phyloP scores from a whole-genome alignment of 2,797 vertebrate genomes.

The Otolemur crassicaudatus region DNA sequence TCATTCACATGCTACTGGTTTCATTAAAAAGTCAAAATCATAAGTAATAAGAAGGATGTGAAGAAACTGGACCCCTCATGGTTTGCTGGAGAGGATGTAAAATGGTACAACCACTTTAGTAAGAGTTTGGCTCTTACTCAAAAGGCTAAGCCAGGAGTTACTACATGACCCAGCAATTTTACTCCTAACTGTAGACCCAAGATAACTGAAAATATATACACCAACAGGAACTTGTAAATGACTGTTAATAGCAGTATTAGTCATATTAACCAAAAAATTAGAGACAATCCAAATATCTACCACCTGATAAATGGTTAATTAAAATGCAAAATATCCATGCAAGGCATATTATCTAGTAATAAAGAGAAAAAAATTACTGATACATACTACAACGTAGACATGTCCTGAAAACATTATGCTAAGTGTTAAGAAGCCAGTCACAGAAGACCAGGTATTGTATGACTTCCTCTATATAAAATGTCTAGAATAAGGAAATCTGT shows the following conservation, averaged over 20 bases:
- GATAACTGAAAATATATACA: background rate
- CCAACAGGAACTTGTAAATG: background rate
- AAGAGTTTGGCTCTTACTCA: background rate
- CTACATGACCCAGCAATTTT: background rate
- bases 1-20: background rate
- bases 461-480: background rate
- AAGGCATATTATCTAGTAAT: background rate
- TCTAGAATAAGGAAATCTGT: background rate
- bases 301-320: background rate
- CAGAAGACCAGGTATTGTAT: background rate
- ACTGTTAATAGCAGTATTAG: background rate
- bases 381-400: background rate
- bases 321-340: background rate
- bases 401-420: background rate
- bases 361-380: background rate
- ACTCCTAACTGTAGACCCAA: background rate
- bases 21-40: background rate
- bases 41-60: background rate
- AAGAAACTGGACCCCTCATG: background rate
- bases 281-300: background rate
- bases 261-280: background rate
- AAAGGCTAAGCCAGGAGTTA: background rate
- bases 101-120: background rate
- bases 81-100: background rate
- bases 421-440: background rate